These are phyloP conservation scores for Chrysemys picta DNA, from an alignment of 2,113 vertebrate species.

Conservation along the genomic window DNA sequence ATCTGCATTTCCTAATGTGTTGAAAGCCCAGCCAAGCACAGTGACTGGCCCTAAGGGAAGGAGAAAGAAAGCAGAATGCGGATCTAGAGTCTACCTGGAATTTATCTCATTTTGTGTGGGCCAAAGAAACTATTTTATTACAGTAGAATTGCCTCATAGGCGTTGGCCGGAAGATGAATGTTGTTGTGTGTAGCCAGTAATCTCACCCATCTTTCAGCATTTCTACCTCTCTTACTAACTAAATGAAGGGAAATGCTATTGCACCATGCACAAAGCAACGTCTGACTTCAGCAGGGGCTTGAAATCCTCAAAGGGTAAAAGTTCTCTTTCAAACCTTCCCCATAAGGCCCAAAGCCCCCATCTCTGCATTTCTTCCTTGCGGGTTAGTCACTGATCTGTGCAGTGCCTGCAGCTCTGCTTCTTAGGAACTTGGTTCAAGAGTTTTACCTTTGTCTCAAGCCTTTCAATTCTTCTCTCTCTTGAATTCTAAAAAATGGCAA, in stretches of 20 bases:
- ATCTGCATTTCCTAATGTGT: constrained; percentile 22
- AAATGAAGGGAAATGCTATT: constrained; percentile 1
- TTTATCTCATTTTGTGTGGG: not conserved
- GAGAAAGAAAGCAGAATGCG: not conserved
- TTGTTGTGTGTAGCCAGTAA: not conserved
- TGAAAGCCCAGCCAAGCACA: not conserved
- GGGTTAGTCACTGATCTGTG: not conserved
- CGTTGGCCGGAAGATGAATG: not conserved
- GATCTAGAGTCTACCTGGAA: not conserved
- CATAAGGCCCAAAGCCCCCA: not conserved
- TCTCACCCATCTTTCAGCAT: not conserved
- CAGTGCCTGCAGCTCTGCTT: constrained; percentile 4
- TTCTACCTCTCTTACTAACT: constrained; percentile 5
- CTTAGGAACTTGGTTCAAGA: not conserved
- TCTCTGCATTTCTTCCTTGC: not conserved
- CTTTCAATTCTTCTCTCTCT: not conserved
- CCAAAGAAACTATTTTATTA: not conserved
- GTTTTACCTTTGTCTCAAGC: not conserved
- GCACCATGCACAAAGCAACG: not conserved
- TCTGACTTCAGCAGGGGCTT: constrained; percentile 4
- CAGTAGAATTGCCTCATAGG: not conserved
- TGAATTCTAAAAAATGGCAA: not conserved
- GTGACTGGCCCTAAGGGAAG: not conserved
- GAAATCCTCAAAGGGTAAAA: not conserved
- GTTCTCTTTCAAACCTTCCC: not conserved